These are phyloP conservation scores for Pseudachorutes palmiensis DNA, from an alignment of 1,140 invertebrate genomes.

Conservation along the genomic window DNA sequence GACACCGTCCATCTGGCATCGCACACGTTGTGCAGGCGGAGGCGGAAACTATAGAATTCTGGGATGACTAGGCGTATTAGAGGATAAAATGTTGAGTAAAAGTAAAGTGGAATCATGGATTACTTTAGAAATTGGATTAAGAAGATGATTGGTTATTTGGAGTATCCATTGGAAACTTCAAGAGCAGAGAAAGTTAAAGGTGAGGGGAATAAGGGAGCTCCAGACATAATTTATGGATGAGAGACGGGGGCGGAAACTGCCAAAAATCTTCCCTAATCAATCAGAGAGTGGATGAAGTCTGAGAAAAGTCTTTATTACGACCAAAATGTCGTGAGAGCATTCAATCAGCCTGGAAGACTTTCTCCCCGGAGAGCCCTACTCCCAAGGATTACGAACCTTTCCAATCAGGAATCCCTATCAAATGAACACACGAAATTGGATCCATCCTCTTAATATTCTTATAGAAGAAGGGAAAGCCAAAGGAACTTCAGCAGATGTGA, in stretches of 20 bases:
- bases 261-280: slow-evolving; percentile 29
- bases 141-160: background rate
- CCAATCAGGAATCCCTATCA: background rate
- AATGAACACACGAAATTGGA: background rate
- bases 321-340: slow-evolving; percentile 23
- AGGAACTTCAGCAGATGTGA: background rate
- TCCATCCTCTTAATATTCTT: background rate
- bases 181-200: slow-evolving; percentile 8
- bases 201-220: no score
- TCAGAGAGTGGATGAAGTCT: slow-evolving; percentile 21
- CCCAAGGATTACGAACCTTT: background rate
- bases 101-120: background rate
- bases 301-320: slow-evolving; percentile 25
- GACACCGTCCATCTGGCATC: no score
- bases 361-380: background rate
- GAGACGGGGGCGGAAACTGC: slow-evolving; percentile 10
- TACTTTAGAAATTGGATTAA: background rate
- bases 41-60: no score
- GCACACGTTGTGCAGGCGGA: no score
- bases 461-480: background rate
- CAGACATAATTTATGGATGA: slow-evolving; percentile 29
- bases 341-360: slow-evolving; percentile 17
- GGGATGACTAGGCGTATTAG: no score
- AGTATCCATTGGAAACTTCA: background rate
- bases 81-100: no score